phyloP scores from a whole-genome alignment of 2,888 invertebrate species.

The Apotomis capreana region DNA sequence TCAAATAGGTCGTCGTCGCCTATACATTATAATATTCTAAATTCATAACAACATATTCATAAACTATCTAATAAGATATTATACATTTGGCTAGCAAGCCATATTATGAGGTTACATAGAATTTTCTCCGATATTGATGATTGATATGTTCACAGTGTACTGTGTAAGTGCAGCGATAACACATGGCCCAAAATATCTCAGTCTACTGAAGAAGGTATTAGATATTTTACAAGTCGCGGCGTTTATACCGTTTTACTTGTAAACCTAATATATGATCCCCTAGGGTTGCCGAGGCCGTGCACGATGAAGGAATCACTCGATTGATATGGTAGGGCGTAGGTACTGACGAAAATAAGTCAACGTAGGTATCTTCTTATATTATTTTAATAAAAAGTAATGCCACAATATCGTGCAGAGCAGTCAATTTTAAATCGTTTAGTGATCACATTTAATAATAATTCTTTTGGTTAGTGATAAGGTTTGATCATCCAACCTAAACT shows the following conservation, averaged over 20 bases:
- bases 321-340: conserved; percentile 20
- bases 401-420: too few relatives aligned
- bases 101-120: conserved; percentile 25
- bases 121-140: conserved; percentile 38
- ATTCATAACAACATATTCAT: neutral
- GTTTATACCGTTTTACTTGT: neutral
- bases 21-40: neutral
- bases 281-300: conserved; percentile 22
- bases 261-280: conserved; percentile 35
- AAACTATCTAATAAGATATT: neutral
- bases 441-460: too few relatives aligned
- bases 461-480: too few relatives aligned
- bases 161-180: conserved; percentile 43
- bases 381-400: neutral
- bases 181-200: conserved; percentile 31
- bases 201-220: neutral
- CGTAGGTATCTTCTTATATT: conserved; percentile 12
- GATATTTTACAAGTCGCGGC: neutral
- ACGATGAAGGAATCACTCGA: conserved; percentile 13
- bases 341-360: conserved; percentile 11
- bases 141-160: conserved; percentile 42
- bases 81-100: conserved; percentile 14
- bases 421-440: too few relatives aligned
- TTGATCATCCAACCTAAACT: too few relatives aligned
- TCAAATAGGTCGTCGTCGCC: too few relatives aligned